phyloP scores from a whole-genome alignment of 2,888 invertebrate species.

The Chrysotoxum bicinctum region DNA sequence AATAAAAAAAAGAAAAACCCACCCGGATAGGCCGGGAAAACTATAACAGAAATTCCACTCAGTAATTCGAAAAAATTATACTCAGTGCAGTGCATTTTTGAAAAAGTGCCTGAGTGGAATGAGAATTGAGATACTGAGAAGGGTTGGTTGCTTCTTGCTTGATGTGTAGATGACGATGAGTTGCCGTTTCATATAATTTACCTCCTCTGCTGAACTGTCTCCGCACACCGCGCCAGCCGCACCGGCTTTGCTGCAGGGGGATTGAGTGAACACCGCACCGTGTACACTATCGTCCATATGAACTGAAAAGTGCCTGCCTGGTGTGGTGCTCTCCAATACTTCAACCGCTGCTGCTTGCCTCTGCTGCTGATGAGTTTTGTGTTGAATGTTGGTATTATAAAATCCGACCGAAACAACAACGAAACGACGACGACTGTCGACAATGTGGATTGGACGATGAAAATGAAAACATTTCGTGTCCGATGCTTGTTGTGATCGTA shows the following conservation, averaged over 20 bases:
- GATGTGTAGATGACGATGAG: neutral
- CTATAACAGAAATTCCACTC: slow-evolving; percentile 62
- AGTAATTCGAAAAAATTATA: slow-evolving; percentile 66
- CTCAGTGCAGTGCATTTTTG: slow-evolving; percentile 63
- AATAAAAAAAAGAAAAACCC: slow-evolving; percentile 4
- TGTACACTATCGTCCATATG: neutral
- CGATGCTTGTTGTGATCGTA: slow-evolving; percentile 79
- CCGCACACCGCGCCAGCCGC: neutral
- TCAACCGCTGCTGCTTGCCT: slow-evolving; percentile 9
- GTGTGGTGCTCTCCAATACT: neutral
- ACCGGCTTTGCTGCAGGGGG: neutral
- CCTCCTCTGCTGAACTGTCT: neutral
- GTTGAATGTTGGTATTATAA: slow-evolving; percentile 29
- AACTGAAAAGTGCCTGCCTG: slow-evolving; percentile 20
- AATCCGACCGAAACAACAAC: slow-evolving; percentile 20
- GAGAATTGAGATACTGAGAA: slow-evolving; percentile 6
- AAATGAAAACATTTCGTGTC: slow-evolving; percentile 78
- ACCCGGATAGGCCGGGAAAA: slow-evolving; percentile 36
- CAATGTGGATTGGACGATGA: slow-evolving; percentile 51
- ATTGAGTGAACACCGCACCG: slow-evolving; percentile 49
- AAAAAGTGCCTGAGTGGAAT: slow-evolving; percentile 38
- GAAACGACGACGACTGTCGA: slow-evolving; percentile 43
- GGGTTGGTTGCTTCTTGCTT: slow-evolving; percentile 39
- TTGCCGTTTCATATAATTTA: slow-evolving; percentile 9
- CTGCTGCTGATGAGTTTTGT: slow-evolving; percentile 28